Evolutionary conservation across 35 echinoderm and acorn worm species (phyloP).

Genomic region (Strongylocentrotus purpuratus): DNA sequence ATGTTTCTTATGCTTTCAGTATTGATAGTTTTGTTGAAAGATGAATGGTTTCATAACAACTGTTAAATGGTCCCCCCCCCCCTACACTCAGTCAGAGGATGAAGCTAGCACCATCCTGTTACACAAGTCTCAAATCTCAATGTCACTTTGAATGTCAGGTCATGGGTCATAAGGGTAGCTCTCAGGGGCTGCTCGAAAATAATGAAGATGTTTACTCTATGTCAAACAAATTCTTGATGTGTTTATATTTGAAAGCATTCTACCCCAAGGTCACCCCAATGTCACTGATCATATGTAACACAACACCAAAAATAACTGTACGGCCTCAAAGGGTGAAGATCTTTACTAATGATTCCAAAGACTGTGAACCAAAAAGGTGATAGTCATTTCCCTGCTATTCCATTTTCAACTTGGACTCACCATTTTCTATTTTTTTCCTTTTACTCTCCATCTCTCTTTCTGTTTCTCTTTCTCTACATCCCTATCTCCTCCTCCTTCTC

Average conservation of each 20-base stretch:
- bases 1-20: neutral
- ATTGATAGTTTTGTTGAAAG: neutral
- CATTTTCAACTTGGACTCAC: too few relatives aligned
- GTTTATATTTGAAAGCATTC: neutral
- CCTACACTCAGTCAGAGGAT: neutral
- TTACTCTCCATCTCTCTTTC: neutral
- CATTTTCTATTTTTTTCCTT: neutral
- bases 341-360: neutral
- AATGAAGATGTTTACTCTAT: slow-evolving; percentile 5
- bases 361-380: too few relatives aligned
- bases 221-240: neutral
- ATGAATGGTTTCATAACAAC: neutral
- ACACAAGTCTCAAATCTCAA: neutral
- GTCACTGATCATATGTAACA: neutral
- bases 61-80: neutral
- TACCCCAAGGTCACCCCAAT: neutral
- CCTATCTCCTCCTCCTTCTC: neutral
- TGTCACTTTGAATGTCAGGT: neutral
- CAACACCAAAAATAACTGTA: neutral
- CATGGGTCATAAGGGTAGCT: neutral
- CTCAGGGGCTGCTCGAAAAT: neutral
- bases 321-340: neutral
- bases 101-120: neutral
- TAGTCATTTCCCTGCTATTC: too few relatives aligned
- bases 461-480: neutral